Evolutionary conservation across 2,797 vertebrate genomes (phyloP), one percentile per base, ranked within the genome.

Genomic region (Anomalospiza imberbis): DNA sequence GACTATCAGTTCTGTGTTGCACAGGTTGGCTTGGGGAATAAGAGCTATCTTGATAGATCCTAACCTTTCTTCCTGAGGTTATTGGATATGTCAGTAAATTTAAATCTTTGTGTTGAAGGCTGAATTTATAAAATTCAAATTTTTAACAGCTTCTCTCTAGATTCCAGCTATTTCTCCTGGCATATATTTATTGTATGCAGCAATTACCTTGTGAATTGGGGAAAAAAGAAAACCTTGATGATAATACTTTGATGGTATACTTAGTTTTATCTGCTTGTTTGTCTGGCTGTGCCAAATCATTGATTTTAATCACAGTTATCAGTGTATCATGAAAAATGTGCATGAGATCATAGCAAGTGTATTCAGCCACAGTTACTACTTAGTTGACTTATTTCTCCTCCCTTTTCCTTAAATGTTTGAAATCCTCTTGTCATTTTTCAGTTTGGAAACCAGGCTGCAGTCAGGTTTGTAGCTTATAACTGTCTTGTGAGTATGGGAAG

Each of bases 1-100:
- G 95, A 96, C 95, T 94, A 67, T 92, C 92, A 45, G 72, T 84
- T 93, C 88, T 91, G 73, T 61, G 34, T 96, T 90, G 73, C 83
- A 88, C 2, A 32, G 67, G 67, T 71, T 95, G 74, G 38, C 71
- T 88, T 82, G 67, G 45, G 61, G 66, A 84, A 18, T 91, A 85
- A 76, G 32, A 93, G 45, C 45, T 63, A 90, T 93, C 95, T 88
- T 88, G 91, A 82, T 94, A 92, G 90, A 95, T 88, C 63, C 57
- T 90, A 79, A 91, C 53, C 73, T 73, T 89, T 88, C 53, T 92
- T 88, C 67, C 18, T 44, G 36, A 88, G 74, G 50, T 94, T 81
- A 86, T 45, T 86, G 6, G 51, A 25, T 91, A 32, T 47, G 53
- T 84, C 13, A 3, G 10, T 75, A 85, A 79, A 88, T 83, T 84